phyloP scores from a whole-genome alignment of 2,888 invertebrate genomes.

The Trissolcus brochymenae region DNA sequence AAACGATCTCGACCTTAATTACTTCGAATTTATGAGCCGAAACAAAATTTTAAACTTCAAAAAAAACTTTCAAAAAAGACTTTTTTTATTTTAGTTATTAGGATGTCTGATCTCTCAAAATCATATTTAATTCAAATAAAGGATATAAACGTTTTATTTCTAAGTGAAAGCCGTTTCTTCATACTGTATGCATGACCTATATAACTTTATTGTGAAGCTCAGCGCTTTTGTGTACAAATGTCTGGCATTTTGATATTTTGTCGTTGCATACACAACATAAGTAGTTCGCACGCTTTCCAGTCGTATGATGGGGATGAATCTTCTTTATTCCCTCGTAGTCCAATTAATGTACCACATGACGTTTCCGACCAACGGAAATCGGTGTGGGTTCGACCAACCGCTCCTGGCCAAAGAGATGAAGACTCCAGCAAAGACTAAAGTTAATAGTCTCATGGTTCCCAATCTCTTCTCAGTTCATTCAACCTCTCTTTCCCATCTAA shows the following conservation, averaged over 20 bases:
- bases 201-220: constrained; percentile 32
- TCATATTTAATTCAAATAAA: constrained; percentile 17
- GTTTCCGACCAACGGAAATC: constrained; percentile 72
- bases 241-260: constrained; percentile 33
- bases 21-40: too few relatives aligned
- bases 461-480: constrained; percentile 33
- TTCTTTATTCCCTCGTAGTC: constrained; percentile 68
- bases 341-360: constrained; percentile 75
- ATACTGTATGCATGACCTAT: constrained; percentile 25
- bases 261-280: constrained; percentile 13
- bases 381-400: constrained; percentile 51
- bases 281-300: constrained; percentile 60
- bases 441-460: constrained; percentile 64
- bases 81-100: too few relatives aligned
- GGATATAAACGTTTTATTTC: constrained; percentile 24
- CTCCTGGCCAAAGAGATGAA: constrained; percentile 51
- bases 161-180: constrained; percentile 29
- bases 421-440: constrained; percentile 62
- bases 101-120: background rate
- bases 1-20: too few relatives aligned
- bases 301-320: constrained; percentile 63
- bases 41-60: too few relatives aligned
- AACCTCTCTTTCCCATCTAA: constrained; percentile 8
- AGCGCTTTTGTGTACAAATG: constrained; percentile 32
- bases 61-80: too few relatives aligned